A percentile compares a stretch with the other conserved stretches of the same genome.
phyloP scores from a whole-genome alignment of 2,113 vertebrate species.

The Pardalotus punctatus region DNA sequence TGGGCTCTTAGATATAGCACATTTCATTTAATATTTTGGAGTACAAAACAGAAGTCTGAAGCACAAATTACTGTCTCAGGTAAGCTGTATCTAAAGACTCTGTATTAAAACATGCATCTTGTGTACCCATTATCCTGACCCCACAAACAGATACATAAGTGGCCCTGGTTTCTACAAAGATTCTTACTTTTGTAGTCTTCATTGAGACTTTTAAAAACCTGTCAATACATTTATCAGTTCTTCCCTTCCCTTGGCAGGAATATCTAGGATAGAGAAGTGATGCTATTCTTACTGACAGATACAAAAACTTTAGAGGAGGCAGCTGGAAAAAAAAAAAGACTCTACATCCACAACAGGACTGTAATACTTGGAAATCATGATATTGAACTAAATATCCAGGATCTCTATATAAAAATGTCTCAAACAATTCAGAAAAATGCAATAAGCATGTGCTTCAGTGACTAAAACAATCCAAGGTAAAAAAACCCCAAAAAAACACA shows the following conservation, averaged over 20 bases:
- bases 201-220: background rate
- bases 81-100: background rate
- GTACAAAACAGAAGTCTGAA: background rate
- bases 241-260: rapidly evolving
- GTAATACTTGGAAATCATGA: background rate
- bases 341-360: background rate
- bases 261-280: background rate
- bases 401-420: background rate
- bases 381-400: background rate
- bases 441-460: background rate
- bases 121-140: background rate
- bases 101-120: background rate
- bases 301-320: background rate
- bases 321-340: background rate
- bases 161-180: background rate
- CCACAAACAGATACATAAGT: background rate
- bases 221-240: background rate
- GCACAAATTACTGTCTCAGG: background rate
- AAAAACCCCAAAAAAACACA: rapidly evolving
- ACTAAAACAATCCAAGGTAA: background rate
- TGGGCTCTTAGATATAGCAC: background rate
- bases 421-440: background rate
- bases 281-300: background rate
- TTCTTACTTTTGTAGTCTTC: background rate
- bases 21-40: background rate